These are phyloP conservation scores for Alca torda DNA, from an alignment of 2,797 vertebrate species.

Conservation along the genomic window DNA sequence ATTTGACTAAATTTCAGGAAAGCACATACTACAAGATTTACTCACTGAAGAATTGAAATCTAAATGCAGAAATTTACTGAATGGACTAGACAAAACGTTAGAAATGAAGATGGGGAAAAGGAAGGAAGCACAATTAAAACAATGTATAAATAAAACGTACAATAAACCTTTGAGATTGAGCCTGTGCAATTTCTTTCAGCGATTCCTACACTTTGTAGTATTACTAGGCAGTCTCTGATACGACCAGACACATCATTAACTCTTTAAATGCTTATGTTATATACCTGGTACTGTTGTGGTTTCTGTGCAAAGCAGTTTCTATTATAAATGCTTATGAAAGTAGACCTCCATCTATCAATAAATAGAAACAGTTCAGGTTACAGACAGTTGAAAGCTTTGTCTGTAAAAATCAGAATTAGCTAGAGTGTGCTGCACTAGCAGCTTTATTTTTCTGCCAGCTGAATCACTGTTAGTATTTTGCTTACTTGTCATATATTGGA, in stretches of 20 bases:
- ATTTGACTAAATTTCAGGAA: conserved; percentile 18
- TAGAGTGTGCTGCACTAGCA: not conserved
- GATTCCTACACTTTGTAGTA: not conserved
- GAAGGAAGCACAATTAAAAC: not conserved
- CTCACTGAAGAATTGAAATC: not conserved
- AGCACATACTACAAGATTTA: not conserved
- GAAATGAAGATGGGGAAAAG: not conserved
- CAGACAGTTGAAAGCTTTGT: not conserved
- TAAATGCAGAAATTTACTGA: not conserved
- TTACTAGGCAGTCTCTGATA: not conserved
- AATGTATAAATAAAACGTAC: not conserved
- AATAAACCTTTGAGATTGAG: not conserved
- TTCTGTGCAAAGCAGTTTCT: not conserved
- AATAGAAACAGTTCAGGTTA: not conserved
- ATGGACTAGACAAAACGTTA: not conserved
- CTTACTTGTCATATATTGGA: not conserved
- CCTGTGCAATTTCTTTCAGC: not conserved
- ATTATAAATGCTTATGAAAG: not conserved
- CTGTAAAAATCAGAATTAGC: not conserved
- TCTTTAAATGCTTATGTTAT: not conserved
- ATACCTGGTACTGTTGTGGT: not conserved
- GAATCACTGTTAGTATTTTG: not conserved
- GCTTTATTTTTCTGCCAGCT: not conserved
- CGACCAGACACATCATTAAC: not conserved
- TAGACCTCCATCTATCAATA: not conserved